Evolutionary conservation across 2,113 vertebrate species (phyloP), one percentile per base, ranked within the genome.

Genomic region (Bostrychus sinensis): DNA sequence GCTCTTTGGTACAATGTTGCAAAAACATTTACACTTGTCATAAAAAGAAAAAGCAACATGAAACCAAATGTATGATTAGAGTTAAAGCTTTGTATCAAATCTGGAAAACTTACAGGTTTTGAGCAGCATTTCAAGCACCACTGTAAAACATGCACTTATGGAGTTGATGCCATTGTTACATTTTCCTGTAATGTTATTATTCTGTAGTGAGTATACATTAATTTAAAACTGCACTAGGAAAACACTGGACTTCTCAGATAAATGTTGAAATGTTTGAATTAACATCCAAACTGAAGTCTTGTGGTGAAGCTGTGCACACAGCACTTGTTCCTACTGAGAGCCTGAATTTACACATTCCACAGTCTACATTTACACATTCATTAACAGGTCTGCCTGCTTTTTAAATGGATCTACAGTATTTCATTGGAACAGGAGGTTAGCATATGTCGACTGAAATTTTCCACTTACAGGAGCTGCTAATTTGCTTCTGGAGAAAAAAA

Each of bases 371-470:
- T 25, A 48, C 25, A 14, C 45, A 48, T 12, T 25, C 45, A 48
- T 48, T 48, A 48, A 48, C 20, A 48, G 25, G 45, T 48, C 22
- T 48, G 45, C 20, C 22, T 25, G 1, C 23, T 48, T 48, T 48
- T 48, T 5, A 48, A 25, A 25, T 48, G n/a, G n/a, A n/a, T 25
- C 23, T 48, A 25, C 45, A 8, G 32, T 13, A 20, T 25, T 25
- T 25, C 23, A 25, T 45, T 48, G 9, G 20, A 16, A 48, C 20
- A 46, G 43, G 22, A 48, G 16, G 45, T 7, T 13, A 12, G 22
- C 22, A 13, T 48, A 6, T 25, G 20, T 48, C 45, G 45, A 23
- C 20, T 2, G 11, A 25, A 7, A 25, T 14, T n/a, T n/a, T n/a
- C 2, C 32, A 34, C 32, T 34, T 3, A 8, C 6, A 10, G 32